Evolutionary conservation across 2,888 invertebrate species (phyloP).

Genomic region (Cryptocephalus moraei): DNA sequence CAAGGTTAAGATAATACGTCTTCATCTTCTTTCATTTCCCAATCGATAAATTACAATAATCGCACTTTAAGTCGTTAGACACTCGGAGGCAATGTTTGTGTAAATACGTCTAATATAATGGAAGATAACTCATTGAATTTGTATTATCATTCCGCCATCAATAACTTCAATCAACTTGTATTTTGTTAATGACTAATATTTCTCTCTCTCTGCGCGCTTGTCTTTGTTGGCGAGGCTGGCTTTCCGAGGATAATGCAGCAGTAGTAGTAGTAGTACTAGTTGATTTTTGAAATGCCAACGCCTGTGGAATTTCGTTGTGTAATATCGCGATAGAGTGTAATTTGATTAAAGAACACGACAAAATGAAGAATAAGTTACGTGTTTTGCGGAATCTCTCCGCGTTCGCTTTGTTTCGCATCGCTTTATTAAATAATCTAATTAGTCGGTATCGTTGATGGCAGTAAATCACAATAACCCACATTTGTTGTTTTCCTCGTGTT

Average conservation of each 20-base stretch:
- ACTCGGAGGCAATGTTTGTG: conserved; percentile 3
- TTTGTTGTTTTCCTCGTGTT: too few species aligned
- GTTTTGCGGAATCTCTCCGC: too few species aligned
- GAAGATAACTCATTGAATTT: conserved; percentile 2
- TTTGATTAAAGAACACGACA: too few species aligned
- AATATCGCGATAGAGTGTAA: too few species aligned
- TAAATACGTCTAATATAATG: conserved; percentile 1
- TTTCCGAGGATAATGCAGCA: too few species aligned
- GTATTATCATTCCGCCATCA: conserved; percentile 3
- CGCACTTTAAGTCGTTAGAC: conserved; percentile 1
- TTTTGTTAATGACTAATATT: conserved; percentile 4
- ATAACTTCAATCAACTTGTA: conserved; percentile 3
- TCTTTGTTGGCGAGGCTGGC: not conserved
- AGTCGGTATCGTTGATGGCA: too few species aligned
- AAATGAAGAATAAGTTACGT: too few species aligned
- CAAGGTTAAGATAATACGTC: conserved; percentile 2
- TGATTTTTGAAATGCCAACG: not conserved
- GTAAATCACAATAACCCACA: too few species aligned
- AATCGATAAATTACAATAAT: conserved; percentile 4
- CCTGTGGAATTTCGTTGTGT: too few species aligned
- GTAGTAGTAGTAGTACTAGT: conserved; percentile 1
- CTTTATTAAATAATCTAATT: too few species aligned
- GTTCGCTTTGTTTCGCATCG: too few species aligned
- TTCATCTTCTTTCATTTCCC: conserved; percentile 1
- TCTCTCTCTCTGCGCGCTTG: not conserved